phyloP scores from a whole-genome alignment of 2,888 invertebrate species.

The Melanophora roralis region DNA sequence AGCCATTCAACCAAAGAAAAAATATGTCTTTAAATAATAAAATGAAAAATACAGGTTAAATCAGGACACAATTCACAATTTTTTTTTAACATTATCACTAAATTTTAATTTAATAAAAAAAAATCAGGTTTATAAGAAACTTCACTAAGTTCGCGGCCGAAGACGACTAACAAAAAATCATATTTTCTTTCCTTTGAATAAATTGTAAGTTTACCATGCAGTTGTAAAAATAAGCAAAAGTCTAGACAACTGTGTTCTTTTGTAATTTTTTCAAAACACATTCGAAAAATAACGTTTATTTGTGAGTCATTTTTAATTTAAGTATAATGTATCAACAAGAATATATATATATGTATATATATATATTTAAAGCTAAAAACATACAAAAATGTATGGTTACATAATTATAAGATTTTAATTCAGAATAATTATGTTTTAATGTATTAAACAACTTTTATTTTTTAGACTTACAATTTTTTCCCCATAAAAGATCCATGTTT shows the following conservation, averaged over 20 bases:
- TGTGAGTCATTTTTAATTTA: conserved; percentile 28
- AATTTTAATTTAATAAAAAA: too few relatives aligned
- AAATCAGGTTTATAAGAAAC: too few relatives aligned
- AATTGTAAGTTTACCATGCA: conserved; percentile 18
- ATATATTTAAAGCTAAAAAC: too few relatives aligned
- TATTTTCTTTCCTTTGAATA: not conserved
- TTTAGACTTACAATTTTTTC: conserved; percentile 36
- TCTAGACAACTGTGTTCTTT: conserved; percentile 26
- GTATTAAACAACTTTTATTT: too few relatives aligned
- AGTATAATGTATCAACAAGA: too few relatives aligned
- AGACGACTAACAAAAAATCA: conserved; percentile 2
- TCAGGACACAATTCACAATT: too few relatives aligned
- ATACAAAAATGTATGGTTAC: not conserved
- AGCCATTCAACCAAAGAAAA: too few relatives aligned
- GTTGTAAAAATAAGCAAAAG: conserved; percentile 2
- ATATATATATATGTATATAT: too few relatives aligned
- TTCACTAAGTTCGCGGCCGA: not conserved
- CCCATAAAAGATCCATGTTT: conserved; percentile 9
- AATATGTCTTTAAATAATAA: too few relatives aligned
- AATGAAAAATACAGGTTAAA: too few relatives aligned
- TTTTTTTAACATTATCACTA: too few relatives aligned
- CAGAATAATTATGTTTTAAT: conserved; percentile 27
- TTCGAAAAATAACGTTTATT: not conserved
- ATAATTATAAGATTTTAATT: conserved; percentile 29
- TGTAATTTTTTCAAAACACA: not conserved